Percentiles rank a stretch among this genome's conserved stretches.
These are phyloP conservation scores for Stratiolaelaps scimitus DNA, from an alignment of 1,140 invertebrate genomes.

Conservation along the genomic window DNA sequence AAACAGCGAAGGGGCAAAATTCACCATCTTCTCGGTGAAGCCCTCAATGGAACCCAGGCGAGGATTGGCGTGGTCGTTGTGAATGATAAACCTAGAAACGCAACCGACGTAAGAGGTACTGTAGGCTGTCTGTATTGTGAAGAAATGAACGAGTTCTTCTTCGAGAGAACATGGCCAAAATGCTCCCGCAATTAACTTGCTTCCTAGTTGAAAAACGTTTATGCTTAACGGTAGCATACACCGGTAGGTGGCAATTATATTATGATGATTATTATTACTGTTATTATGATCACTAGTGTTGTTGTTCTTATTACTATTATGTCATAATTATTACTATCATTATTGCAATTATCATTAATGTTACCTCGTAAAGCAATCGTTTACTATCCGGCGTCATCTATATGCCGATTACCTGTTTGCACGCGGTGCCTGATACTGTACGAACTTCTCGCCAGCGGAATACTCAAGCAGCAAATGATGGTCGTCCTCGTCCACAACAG, in stretches of 20 bases:
- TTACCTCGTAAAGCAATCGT: neutral
- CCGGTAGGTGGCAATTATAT: too few species aligned
- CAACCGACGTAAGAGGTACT: too few species aligned
- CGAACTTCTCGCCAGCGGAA: conserved; percentile 60
- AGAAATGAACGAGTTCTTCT: too few species aligned
- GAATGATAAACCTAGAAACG: conserved; percentile 59
- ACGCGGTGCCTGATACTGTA: conserved; percentile 55
- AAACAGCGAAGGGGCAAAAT: conserved; percentile 55
- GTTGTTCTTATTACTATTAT: too few species aligned
- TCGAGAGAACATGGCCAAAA: too few species aligned
- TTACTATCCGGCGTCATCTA: too few species aligned
- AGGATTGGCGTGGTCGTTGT: conserved; percentile 70
- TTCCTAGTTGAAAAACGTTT: too few species aligned
- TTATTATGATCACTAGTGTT: too few species aligned
- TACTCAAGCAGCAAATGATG: conserved; percentile 71
- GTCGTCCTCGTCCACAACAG: conserved; percentile 55
- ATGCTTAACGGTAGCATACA: too few species aligned
- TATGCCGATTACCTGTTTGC: conserved; percentile 65
- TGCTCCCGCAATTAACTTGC: too few species aligned
- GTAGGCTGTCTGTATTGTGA: too few species aligned
- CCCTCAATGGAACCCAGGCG: conserved; percentile 57
- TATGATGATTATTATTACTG: neutral
- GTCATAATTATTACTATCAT: conserved; percentile 19
- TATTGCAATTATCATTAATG: conserved; percentile 9
- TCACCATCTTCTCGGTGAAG: conserved; percentile 51